These are phyloP conservation scores for Drosophila greeni DNA, from an alignment of 2,888 invertebrate genomes.

Conservation along the genomic window DNA sequence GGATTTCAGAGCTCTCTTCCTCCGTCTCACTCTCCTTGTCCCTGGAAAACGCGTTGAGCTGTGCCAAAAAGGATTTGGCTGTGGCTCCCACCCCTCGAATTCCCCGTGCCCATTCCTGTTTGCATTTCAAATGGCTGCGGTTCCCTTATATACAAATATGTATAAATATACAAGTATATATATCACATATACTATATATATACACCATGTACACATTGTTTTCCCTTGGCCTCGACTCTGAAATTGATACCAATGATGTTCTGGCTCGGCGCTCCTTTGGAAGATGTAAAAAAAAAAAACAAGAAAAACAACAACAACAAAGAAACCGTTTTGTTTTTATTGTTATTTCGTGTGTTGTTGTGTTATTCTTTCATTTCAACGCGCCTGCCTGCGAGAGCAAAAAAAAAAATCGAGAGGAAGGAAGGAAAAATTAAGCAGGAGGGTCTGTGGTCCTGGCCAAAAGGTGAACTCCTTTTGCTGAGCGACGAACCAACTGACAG, in stretches of 20 bases:
- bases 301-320: neutral
- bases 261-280: conserved; percentile 5
- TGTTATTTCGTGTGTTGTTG: conserved; percentile 42
- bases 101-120: conserved; percentile 1
- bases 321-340: conserved; percentile 37
- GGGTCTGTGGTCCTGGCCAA: conserved; percentile 12
- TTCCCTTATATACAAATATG: conserved; percentile 11
- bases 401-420: neutral
- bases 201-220: neutral
- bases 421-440: conserved; percentile 12
- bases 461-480: conserved; percentile 46
- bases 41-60: conserved; percentile 65
- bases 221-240: conserved; percentile 7
- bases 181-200: neutral
- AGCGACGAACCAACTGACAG: conserved; percentile 66
- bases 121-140: conserved; percentile 30
- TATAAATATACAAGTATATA: conserved; percentile 1
- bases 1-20: conserved; percentile 54
- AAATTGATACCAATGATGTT: conserved; percentile 38
- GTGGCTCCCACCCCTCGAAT: conserved; percentile 34
- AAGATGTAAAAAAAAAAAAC: conserved; percentile 2
- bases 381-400: conserved; percentile 46
- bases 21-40: neutral
- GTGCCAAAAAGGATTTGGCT: conserved; percentile 71
- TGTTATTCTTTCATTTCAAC: conserved; percentile 74